Conservation (phyloP, 2,113 vertebrate genomes). For the Aegotheles bennettii region DNA sequence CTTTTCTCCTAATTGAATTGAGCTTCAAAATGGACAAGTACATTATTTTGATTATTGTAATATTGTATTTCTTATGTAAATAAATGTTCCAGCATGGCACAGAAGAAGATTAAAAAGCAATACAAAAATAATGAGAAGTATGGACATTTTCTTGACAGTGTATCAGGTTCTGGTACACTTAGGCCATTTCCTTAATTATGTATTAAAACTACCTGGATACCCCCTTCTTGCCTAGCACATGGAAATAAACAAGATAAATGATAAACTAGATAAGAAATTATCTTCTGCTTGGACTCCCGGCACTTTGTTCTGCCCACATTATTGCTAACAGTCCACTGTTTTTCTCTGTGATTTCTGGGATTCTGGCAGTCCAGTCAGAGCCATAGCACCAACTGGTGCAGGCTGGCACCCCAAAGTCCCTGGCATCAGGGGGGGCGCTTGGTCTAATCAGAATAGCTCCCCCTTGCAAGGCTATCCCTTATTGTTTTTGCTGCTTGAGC, state of each 20-base stretch:
- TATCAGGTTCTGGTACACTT: background rate
- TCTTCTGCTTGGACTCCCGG: background rate
- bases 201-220: background rate
- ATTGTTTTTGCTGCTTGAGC: too few species aligned
- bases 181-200: background rate
- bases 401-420: background rate
- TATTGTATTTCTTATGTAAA: constrained; percentile 4
- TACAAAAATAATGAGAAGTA: background rate
- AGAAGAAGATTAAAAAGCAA: background rate
- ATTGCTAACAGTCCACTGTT: background rate
- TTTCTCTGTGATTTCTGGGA: background rate
- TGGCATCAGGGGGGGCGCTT: too few species aligned
- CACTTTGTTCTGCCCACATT: background rate
- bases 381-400: background rate
- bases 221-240: background rate
- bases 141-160: background rate
- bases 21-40: background rate
- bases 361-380: background rate
- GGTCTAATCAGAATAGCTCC: too few species aligned
- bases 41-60: background rate
- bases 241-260: background rate
- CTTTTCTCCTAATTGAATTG: background rate
- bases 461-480: too few species aligned
- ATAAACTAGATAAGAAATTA: background rate
- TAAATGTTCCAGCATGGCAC: background rate